These are phyloP conservation scores for Herpetotheres cachinnans DNA, from an alignment of 2,113 vertebrate genomes.

Conservation along the genomic window DNA sequence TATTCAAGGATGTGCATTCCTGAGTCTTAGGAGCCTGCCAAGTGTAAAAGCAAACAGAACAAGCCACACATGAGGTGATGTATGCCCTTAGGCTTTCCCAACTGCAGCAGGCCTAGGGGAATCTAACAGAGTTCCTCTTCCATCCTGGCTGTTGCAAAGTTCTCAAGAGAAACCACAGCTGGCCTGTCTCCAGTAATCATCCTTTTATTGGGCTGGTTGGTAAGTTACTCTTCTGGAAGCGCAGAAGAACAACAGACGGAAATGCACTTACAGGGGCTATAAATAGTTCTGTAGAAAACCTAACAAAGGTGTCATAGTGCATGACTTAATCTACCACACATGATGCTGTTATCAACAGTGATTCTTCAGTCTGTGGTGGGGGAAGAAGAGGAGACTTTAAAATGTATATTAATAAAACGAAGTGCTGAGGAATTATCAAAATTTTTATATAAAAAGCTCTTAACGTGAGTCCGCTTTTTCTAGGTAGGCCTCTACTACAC, in stretches of 20 bases:
- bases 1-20: slow-evolving; percentile 51
- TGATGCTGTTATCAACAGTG: accelerated
- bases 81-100: slow-evolving; percentile 37
- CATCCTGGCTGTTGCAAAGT: neutral
- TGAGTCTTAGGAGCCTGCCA: slow-evolving; percentile 38
- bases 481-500: neutral
- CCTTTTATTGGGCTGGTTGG: neutral
- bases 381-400: neutral
- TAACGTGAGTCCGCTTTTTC: neutral
- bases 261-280: neutral
- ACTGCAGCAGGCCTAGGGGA: neutral
- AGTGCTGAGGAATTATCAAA: neutral
- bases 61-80: slow-evolving; percentile 35
- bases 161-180: slow-evolving; percentile 36
- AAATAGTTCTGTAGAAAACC: neutral
- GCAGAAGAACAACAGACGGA: neutral
- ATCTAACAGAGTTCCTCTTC: neutral
- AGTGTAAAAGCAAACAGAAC: slow-evolving; percentile 56
- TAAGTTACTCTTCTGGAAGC: neutral
- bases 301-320: neutral
- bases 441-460: neutral
- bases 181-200: slow-evolving; percentile 4
- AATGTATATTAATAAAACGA: neutral
- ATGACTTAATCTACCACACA: neutral
- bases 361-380: neutral